Evolutionary conservation across 2,888 invertebrate species (phyloP).

Genomic region (Acholoe squamosa): DNA sequence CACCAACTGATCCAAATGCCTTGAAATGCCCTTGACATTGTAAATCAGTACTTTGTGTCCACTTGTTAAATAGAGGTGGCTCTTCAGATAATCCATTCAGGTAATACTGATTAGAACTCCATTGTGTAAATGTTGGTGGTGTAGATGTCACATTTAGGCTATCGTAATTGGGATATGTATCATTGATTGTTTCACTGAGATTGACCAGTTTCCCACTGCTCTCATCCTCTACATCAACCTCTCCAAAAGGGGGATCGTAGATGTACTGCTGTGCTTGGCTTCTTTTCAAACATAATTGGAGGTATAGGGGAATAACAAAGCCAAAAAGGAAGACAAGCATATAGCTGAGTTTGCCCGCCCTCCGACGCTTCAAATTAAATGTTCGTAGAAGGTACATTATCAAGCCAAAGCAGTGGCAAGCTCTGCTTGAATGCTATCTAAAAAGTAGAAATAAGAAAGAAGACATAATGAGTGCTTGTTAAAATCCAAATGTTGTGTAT

Average conservation of each 20-base stretch:
- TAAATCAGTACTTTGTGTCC: neutral
- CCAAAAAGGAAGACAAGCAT: neutral
- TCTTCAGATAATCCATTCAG: neutral
- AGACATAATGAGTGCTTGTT: no score
- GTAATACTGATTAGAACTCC: neutral
- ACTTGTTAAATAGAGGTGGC: neutral
- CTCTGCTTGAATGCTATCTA: no score
- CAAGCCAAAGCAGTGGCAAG: no score
- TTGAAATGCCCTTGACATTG: slow-evolving; percentile 27
- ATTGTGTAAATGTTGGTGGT: neutral
- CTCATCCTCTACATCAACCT: neutral
- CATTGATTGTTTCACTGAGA: neutral
- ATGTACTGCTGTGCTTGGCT: neutral
- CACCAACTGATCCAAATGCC: neutral
- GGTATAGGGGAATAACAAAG: neutral
- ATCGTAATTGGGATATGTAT: neutral
- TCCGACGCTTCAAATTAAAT: neutral
- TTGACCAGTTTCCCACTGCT: neutral
- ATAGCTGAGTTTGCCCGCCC: neutral
- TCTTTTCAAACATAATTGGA: neutral
- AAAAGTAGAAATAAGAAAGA: no score
- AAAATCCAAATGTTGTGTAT: no score
- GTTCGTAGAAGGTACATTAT: no score
- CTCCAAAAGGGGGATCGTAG: neutral
- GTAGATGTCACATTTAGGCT: no score